Evolutionary conservation across 2,888 invertebrate species (phyloP).

Genomic region (Allacma fusca): DNA sequence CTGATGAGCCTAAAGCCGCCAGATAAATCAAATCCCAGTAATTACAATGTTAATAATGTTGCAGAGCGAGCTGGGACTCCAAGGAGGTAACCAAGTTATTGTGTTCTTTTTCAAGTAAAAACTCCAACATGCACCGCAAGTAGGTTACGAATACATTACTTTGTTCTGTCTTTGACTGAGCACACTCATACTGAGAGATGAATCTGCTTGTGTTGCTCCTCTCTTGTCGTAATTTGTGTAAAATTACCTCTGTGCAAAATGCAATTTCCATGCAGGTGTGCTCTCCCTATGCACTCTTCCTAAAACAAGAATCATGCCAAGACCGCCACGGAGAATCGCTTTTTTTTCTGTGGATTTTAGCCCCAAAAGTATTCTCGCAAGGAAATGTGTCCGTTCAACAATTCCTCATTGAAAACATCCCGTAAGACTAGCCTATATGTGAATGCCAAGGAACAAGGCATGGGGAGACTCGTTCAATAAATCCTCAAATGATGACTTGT

Average conservation of each 20-base stretch:
- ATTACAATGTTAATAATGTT: slow-evolving; percentile 44
- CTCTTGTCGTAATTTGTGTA: background rate
- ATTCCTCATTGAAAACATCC: background rate
- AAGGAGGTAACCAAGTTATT: slow-evolving; percentile 26
- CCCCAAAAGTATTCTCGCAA: background rate
- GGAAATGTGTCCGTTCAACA: background rate
- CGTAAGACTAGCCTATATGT: background rate
- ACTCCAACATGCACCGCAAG: slow-evolving; percentile 24
- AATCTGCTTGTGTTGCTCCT: background rate
- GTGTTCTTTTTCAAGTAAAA: background rate
- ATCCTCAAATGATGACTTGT: slow-evolving; percentile 7
- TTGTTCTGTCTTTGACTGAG: background rate
- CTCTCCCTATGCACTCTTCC: background rate
- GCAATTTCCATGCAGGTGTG: background rate
- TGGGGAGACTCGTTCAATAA: slow-evolving; percentile 11
- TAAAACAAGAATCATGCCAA: slow-evolving; percentile 6
- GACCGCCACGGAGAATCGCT: background rate
- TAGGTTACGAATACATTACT: slow-evolving; percentile 30
- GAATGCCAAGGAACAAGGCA: background rate
- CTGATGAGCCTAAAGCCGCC: slow-evolving; percentile 23
- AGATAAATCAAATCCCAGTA: slow-evolving; percentile 41
- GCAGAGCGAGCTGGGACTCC: slow-evolving; percentile 24
- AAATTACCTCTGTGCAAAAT: slow-evolving; percentile 16
- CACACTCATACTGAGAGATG: background rate
- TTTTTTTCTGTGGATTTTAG: slow-evolving; percentile 5